These are phyloP conservation scores for Drosophila mimica DNA, from an alignment of 2,888 invertebrate species.

Conservation along the genomic window DNA sequence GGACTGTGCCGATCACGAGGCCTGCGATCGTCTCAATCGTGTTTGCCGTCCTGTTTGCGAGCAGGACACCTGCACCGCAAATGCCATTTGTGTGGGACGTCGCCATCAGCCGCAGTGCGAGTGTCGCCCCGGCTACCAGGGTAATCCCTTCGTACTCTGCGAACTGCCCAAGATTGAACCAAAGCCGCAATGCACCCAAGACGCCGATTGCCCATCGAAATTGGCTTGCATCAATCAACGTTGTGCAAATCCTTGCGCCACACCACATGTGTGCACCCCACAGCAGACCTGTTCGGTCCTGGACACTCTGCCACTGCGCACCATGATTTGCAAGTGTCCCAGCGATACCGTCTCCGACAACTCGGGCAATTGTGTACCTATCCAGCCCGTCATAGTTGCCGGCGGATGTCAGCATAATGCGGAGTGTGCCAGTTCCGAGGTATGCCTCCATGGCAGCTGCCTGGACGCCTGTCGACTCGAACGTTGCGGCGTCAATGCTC, in stretches of 20 bases:
- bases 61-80: slow-evolving; percentile 91
- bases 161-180: slow-evolving; percentile 85
- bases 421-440: slow-evolving; percentile 91
- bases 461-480: slow-evolving; percentile 92
- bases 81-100: slow-evolving; percentile 90
- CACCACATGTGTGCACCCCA: slow-evolving; percentile 89
- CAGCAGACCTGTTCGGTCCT: slow-evolving; percentile 92
- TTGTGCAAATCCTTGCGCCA: slow-evolving; percentile 92
- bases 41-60: slow-evolving; percentile 93
- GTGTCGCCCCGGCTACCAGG: slow-evolving; percentile 90
- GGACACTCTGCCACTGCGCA: slow-evolving; percentile 92
- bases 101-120: slow-evolving; percentile 92
- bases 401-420: slow-evolving; percentile 89
- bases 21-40: slow-evolving; percentile 93
- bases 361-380: slow-evolving; percentile 89
- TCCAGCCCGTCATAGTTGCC: slow-evolving; percentile 86
- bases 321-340: slow-evolving; percentile 94
- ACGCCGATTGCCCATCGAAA: slow-evolving; percentile 91
- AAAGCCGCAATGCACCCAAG: slow-evolving; percentile 89
- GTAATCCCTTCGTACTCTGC: slow-evolving; percentile 92
- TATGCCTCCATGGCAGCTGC: slow-evolving; percentile 91
- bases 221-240: slow-evolving; percentile 91
- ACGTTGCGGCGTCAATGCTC: slow-evolving; percentile 92
- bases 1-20: slow-evolving; percentile 93
- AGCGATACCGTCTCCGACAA: slow-evolving; percentile 91